Evolutionary conservation across 2,797 vertebrate genomes (phyloP), one percentile per base, ranked within the genome.

Genomic region (Karalla daura): DNA sequence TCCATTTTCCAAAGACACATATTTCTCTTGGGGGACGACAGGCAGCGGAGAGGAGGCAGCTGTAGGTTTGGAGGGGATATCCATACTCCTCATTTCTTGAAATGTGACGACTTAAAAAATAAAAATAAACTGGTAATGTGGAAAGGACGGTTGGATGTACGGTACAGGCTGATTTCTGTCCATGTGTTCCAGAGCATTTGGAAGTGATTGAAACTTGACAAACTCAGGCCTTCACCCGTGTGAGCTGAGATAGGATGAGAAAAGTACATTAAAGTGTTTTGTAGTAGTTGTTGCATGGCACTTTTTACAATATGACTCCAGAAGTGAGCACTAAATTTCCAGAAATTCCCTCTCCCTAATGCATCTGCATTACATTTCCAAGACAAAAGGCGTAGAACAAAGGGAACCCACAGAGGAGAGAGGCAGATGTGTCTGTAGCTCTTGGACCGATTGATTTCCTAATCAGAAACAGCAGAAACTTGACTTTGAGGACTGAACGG

Each of bases 1-100:
- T 51, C 32, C 23, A 25, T 21, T 37, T 60, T 71, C 40, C 30
- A 72, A 76, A 77, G 70, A 67, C 18, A 41, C 18, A 1, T 53
- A 55, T 56, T 70, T 55, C 47, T 24, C n/a, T 13, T 43, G 35
- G 4, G 35, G 11, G 24, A 65, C 58, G 52, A 76, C 45, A 30
- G 33, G 1, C 45, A 30, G 33, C 1, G 1, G 18, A 0, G 25
- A 63, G 28, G 40, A 51, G 33, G 36, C 49, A 63, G 13, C 6
- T 50, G 33, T 20, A 35, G 36, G 30, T 21, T 39, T 39, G 4
- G 1, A 33, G 30, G 65, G 68, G 71, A 4, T 63, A 70, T 63
- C 12, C 27, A 39, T 49, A 35, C 10, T 0, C 23, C 13, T 3
- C 21, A 53, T 39, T 40, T 4, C 7, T 20, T 33, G 6, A 25